A percentile compares a stretch with the other conserved stretches of the same genome.
Conservation (phyloP, 1,140 invertebrate genomes). For the Papilio polyxenes region DNA sequence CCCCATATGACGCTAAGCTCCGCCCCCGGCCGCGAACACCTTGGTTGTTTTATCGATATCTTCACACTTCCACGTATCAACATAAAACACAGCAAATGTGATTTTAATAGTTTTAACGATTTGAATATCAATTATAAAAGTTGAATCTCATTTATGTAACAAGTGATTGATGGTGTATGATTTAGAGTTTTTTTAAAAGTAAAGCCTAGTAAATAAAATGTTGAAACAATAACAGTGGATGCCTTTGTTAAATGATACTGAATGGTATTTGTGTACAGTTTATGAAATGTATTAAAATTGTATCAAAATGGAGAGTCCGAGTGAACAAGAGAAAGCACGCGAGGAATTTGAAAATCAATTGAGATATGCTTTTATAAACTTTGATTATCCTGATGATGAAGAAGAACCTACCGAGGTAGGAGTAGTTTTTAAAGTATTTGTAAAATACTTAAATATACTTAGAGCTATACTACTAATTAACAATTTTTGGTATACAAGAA, state of each 20-base stretch:
- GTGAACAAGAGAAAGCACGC: constrained; percentile 57
- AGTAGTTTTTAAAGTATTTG: not conserved
- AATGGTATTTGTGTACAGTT: not conserved
- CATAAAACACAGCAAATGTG: constrained; percentile 38
- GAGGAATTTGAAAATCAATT: constrained; percentile 72
- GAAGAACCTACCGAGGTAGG: constrained; percentile 69
- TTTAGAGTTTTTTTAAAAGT: not conserved
- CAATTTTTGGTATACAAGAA: too few relatives aligned
- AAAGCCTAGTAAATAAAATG: not conserved
- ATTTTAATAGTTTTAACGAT: not conserved
- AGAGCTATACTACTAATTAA: too few relatives aligned
- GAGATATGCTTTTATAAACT: constrained; percentile 66
- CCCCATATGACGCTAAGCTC: constrained; percentile 23
- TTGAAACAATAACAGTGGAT: not conserved
- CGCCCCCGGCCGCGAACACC: constrained; percentile 46
- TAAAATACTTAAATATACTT: not conserved
- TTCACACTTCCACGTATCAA: constrained; percentile 59
- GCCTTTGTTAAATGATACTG: not conserved
- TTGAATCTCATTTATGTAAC: not conserved
- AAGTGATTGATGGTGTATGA: not conserved
- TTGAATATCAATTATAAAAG: not conserved
- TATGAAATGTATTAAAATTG: not conserved
- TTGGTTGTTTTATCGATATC: constrained; percentile 71
- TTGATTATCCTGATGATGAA: constrained; percentile 63
- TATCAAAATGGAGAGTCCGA: constrained; percentile 52